Conservation (phyloP, 2,113 vertebrate species). For the Nannospalax galili region DNA sequence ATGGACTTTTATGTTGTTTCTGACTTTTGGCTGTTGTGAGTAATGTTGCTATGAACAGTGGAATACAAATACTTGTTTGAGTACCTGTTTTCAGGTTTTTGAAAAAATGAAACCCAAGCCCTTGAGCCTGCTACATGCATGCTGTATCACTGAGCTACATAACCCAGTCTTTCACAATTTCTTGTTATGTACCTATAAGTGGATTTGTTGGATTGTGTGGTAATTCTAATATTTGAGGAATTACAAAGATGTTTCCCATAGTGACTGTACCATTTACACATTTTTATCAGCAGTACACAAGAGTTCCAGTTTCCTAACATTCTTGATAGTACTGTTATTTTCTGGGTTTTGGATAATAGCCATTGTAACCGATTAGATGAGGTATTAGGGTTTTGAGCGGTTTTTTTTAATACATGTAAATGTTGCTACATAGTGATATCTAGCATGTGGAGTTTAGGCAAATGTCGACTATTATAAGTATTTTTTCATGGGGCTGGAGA, state of each 20-base stretch:
- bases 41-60: no score
- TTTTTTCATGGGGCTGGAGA: constrained; percentile 44
- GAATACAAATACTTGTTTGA: no score
- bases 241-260: background rate
- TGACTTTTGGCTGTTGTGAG: no score
- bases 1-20: no score
- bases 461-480: background rate
- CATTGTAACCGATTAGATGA: background rate
- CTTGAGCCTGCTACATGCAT: background rate
- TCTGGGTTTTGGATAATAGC: background rate
- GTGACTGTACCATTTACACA: background rate
- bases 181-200: background rate
- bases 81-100: no score
- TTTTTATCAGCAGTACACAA: background rate
- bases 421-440: background rate
- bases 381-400: background rate
- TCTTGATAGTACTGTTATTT: background rate
- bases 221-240: background rate
- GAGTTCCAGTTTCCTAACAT: background rate
- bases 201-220: background rate
- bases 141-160: background rate
- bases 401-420: constrained; percentile 7
- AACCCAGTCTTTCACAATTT: background rate
- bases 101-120: background rate
- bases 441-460: background rate